A percentile compares a stretch with the other conserved stretches of the same genome.
phyloP scores from a whole-genome alignment of 2,888 invertebrate genomes.

The Ennomos quercinarius region DNA sequence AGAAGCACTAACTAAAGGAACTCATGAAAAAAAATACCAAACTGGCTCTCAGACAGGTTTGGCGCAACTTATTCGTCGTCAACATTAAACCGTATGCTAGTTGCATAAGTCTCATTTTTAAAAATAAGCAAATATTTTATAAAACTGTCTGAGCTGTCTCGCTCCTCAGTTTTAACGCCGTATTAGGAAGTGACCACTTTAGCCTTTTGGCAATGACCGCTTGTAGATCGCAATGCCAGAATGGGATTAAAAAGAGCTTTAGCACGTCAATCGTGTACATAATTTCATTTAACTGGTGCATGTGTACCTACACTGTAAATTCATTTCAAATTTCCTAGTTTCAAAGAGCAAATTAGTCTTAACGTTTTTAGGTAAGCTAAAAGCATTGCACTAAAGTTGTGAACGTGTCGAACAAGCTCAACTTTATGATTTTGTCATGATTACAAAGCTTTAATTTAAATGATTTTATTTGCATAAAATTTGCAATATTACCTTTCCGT shows the following conservation, averaged over 20 bases:
- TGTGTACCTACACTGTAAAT: no score
- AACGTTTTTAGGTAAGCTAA: slow-evolving; percentile 2
- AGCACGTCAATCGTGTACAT: not conserved
- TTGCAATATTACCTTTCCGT: slow-evolving; percentile 72
- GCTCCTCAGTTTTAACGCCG: slow-evolving; percentile 73
- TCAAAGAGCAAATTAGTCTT: no score
- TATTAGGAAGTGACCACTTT: slow-evolving; percentile 76
- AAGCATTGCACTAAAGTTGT: slow-evolving; percentile 6
- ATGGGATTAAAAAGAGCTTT: slow-evolving; percentile 33
- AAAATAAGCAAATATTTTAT: slow-evolving; percentile 53
- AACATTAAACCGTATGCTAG: slow-evolving; percentile 67
- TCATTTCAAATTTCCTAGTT: no score
- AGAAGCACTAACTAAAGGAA: slow-evolving; percentile 53
- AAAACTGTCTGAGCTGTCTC: slow-evolving; percentile 57
- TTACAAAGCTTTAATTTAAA: slow-evolving; percentile 26
- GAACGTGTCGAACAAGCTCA: slow-evolving; percentile 14
- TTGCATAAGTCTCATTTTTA: slow-evolving; percentile 64
- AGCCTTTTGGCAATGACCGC: slow-evolving; percentile 81
- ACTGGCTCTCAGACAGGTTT: slow-evolving; percentile 72
- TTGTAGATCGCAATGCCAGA: slow-evolving; percentile 63
- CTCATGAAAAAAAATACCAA: slow-evolving; percentile 56
- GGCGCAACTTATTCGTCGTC: slow-evolving; percentile 44
- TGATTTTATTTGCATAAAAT: slow-evolving; percentile 25
- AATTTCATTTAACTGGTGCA: no score
- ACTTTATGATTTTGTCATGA: slow-evolving; percentile 24